These are phyloP conservation scores for Drosophila antonietae DNA, from an alignment of 2,888 invertebrate species.

Conservation along the genomic window DNA sequence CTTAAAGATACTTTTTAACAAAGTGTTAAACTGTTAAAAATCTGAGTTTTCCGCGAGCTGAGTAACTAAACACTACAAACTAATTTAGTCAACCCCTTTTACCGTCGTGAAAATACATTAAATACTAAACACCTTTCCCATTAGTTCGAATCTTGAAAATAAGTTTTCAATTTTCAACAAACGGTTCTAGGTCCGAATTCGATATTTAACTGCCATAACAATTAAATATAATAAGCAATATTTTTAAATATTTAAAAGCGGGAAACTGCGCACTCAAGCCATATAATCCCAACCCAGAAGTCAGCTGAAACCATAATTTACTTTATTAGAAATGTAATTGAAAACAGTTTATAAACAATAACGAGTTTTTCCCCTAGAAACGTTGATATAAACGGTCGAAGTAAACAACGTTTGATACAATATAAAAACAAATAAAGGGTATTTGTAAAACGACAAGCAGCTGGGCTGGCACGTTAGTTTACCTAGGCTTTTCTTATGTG, in stretches of 20 bases:
- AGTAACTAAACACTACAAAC: background rate
- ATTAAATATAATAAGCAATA: background rate
- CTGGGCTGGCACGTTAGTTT: slow-evolving; percentile 3
- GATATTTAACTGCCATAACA: background rate
- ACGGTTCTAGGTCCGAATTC: background rate
- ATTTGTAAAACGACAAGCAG: slow-evolving; percentile 21
- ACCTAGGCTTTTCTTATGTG: slow-evolving; percentile 30
- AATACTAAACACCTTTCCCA: background rate
- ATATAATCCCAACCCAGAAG: background rate
- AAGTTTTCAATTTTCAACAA: background rate
- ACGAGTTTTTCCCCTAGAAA: background rate
- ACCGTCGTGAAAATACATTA: background rate
- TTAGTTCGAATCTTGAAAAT: background rate
- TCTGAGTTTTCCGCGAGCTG: no score
- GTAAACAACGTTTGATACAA: slow-evolving; percentile 1
- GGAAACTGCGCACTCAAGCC: background rate
- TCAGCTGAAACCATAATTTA: slow-evolving; percentile 5
- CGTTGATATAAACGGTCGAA: background rate
- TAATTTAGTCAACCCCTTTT: no score
- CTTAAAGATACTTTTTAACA: no score
- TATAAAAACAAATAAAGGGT: slow-evolving; percentile 33
- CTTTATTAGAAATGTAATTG: slow-evolving; percentile 1
- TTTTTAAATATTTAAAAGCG: background rate
- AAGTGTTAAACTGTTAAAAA: no score
- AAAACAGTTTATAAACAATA: background rate